Evolutionary conservation across 2,888 invertebrate genomes (phyloP), one percentile per base, ranked within the genome.

Genomic region (Synergus umbraculus): DNA sequence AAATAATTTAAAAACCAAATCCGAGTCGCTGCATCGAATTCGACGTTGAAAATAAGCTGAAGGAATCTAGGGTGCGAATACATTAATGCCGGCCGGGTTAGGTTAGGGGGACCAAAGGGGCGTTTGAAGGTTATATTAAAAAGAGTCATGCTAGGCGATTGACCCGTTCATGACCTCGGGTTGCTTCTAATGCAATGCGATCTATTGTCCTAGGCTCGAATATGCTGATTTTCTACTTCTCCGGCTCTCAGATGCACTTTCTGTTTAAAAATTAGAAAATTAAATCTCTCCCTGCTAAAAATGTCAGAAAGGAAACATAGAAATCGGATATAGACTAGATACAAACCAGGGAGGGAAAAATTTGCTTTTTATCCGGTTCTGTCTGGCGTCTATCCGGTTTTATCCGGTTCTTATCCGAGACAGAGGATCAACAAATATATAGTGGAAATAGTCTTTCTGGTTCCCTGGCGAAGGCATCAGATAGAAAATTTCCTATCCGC

Each of bases 1-100:
- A 76, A 66, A n/a, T 58, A 77, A 87, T 87, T 87, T 87, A 85
- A 88, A 87, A 87, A 76, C 85, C 87, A 88, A 87, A 87, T 87
- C 69, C 22, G 77, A 60, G 44, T 83, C 79, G 83, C 84, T 87
- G 86, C 85, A 87, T 88, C 85, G 77, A 83, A 84, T 83, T 86
- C 84, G 77, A 37, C 81, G 64, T 43, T 81, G 67, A 15, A 60
- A 44, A 66, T n/a, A 73, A n/a, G 54, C 10, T 58, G 15, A 54
- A 80, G 77, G 18, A 78, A 78, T 58, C 73, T 78, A 76, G 58
- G 12, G 76, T 64, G 77, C 77, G 86, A 87, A 87, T 87, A 87
- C 65, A 86, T 87, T 85, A 54, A 54, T 54, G 37, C 29, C 46
- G 46, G 29, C 29, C 46, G 46, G 29, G 46, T 69, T 29, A 22